Conservation (phyloP, 2,797 vertebrate species). For the Poecilia picta region DNA sequence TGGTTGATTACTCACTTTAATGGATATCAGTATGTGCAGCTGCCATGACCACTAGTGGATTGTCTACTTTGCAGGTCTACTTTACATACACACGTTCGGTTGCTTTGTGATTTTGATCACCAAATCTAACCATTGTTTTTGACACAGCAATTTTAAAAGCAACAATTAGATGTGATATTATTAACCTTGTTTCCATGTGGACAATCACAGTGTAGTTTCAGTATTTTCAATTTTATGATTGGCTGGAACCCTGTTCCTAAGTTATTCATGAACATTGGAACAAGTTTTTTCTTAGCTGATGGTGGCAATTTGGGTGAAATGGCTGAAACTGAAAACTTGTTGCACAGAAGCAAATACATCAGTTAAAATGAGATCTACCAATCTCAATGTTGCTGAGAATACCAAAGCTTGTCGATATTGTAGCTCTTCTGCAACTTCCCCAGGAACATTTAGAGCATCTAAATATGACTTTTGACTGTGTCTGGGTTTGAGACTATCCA, state of each 20-base stretch:
- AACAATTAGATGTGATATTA: not conserved
- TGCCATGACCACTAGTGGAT: not conserved
- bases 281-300: not conserved
- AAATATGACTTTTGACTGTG: not conserved
- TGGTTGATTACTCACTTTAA: not conserved
- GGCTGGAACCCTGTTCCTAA: not conserved
- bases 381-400: not conserved
- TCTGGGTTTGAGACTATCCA: not conserved
- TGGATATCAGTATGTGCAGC: not conserved
- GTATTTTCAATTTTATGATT: not conserved
- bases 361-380: not conserved
- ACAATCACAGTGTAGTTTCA: not conserved
- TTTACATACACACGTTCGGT: not conserved
- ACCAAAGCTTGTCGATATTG: not conserved
- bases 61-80: not conserved
- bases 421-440: not conserved
- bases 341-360: not conserved
- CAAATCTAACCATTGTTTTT: not conserved
- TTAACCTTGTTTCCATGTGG: not conserved
- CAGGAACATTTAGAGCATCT: not conserved
- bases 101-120: not conserved
- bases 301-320: not conserved
- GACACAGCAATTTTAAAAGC: not conserved
- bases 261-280: not conserved
- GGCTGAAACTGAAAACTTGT: not conserved